Base-by-base conservation (phyloP, 2,797 vertebrate genomes). In the Darevskia nairensis region DNA sequence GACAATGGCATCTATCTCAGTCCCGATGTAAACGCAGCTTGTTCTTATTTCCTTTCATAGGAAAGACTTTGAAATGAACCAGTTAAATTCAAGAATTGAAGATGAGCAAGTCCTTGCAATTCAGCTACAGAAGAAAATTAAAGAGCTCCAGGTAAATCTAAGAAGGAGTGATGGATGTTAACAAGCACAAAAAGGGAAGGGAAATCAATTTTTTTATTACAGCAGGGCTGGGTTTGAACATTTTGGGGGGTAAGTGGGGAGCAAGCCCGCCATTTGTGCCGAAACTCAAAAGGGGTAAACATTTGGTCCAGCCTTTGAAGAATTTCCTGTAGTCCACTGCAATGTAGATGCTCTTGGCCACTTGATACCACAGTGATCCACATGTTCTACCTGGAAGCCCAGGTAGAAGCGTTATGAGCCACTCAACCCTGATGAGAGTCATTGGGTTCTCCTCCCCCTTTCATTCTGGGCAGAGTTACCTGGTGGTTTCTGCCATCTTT, bases 101-200 rank as follows among this genome's bases (percentile, higher is more conserved):
- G 98, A 99, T 4, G 98, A 98, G 74, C 98, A 98, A 92, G 97
- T 96, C 78, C 86, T 98, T 44, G 96, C 95, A 17, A 85, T 95
- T 72, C 98, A 98, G 85, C 96, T 98, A 72, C 98, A 99, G 94
- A 99, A 99, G 95, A 98, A 97, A 95, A 97, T 98, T 92, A 99
- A 99, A 92, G 98, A 99, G 92, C 95, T 98, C 41, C 98, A 98
- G 98, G 98, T 99, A 91, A 39, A 85, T 23, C 71, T 55, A 19
- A 11, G 86, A 82, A 11, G 82, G 3, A 41, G 35, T 27, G 35
- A 19, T 35, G 32, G 25, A 17, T 71, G 17, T 61, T 29, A 74
- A n/a, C 17, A 41, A 15, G 39, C 61, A 66, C 41, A 75, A 17
- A 78, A 17, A 78, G 7, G 50, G 50, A 13, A 50, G 50, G 50